Evolutionary conservation across 2,113 vertebrate species (phyloP), one percentile per base, ranked within the genome.

Genomic region (Anas platyrhynchos): DNA sequence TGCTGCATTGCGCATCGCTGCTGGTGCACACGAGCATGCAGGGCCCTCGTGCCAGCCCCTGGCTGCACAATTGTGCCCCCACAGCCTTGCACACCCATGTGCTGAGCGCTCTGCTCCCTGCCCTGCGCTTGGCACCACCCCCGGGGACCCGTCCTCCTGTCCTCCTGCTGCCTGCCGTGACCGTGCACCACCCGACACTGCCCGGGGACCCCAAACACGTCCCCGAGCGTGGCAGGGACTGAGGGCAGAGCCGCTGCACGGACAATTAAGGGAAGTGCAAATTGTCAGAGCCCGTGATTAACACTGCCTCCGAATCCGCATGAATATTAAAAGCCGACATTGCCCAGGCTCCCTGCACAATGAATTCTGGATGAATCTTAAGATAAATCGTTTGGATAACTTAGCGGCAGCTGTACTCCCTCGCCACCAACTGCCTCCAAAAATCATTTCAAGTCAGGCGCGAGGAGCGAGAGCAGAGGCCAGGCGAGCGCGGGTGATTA

Each of bases 251-350:
- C 90, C 66, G 41, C 94, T 86, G 90, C 88, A 75, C 63, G 89
- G 96, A 94, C 97, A 98, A 96, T 97, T 96, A 97, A 95, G 94
- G 95, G 86, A 96, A 97, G 97, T 96, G 96, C 96, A 97, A 97
- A 98, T 97, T 97, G 97, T 96, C 95, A 95, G 96, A 92, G 80
- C 96, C 97, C 16, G n/a, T 98, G 97, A 97, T 98, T 98, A 98
- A 97, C 96, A 50, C 96, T 44, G 95, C 95, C 94, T 97, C 96
- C 89, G 86, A 97, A 98, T 96, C 98, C 97, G 63, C 97, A 98
- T 98, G 98, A 98, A 98, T 99, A 98, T 99, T 98, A 98, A 98
- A 98, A 97, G 84, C 91, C 97, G 97, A 97, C 98, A 98, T 91
- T 76, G 96, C 97, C 96, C 97, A 76, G 79, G 94, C 97, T 97